Percentiles rank a stretch among this genome's conserved stretches.
Conservation (phyloP, 2,113 vertebrate genomes). For the Ceyx margarethae region DNA sequence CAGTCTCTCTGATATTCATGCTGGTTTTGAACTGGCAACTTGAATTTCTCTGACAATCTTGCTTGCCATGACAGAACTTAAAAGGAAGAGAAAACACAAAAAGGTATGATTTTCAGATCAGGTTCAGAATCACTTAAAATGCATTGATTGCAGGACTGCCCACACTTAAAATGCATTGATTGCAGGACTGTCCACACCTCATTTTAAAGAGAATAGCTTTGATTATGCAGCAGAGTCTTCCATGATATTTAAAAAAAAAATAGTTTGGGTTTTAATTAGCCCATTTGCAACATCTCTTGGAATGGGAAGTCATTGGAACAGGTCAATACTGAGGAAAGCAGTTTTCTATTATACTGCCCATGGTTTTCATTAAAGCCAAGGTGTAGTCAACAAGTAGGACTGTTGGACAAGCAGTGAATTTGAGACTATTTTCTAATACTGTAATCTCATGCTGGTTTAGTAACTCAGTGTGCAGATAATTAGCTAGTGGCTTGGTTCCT, state of each 20-base stretch:
- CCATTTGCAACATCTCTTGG: background rate
- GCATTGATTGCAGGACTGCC: background rate
- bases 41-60: background rate
- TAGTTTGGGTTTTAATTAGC: background rate
- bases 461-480: background rate
- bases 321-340: background rate
- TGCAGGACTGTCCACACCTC: background rate
- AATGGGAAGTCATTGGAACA: background rate
- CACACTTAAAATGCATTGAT: background rate
- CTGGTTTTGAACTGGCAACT: background rate
- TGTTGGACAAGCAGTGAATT: background rate
- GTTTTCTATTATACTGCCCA: background rate
- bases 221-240: slow-evolving; percentile 1
- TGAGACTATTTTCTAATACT: background rate
- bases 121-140: background rate
- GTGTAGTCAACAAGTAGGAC: background rate
- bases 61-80: background rate
- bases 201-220: background rate
- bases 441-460: slow-evolving; percentile 12
- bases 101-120: background rate
- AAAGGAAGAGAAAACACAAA: background rate
- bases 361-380: background rate
- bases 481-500: background rate
- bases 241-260: background rate
- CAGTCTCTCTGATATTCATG: background rate